Conservation (phyloP, 2,797 vertebrate genomes). For the Sus cebifrons region DNA sequence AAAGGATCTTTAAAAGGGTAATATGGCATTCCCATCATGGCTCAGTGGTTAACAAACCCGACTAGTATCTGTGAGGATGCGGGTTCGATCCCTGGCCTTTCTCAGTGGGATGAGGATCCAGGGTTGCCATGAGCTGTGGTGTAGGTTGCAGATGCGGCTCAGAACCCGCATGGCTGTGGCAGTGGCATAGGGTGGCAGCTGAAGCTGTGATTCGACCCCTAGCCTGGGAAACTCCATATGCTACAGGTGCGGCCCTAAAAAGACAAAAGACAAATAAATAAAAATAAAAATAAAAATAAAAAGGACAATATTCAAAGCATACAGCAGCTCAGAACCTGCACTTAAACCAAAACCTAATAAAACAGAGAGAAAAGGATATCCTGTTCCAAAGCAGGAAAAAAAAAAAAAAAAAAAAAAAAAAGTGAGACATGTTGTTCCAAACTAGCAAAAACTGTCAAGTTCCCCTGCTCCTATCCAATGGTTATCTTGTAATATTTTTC, state of each 20-base stretch:
- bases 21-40: neutral
- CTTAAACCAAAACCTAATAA: slow-evolving; percentile 54
- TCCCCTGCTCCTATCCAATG: slow-evolving; percentile 14
- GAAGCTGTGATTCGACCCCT: no score
- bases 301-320: slow-evolving; percentile 69
- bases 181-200: no score
- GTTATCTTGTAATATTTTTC: slow-evolving; percentile 57
- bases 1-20: slow-evolving; percentile 29
- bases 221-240: no score
- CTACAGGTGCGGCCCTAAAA: no score
- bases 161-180: no score
- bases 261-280: no score
- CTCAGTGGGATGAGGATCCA: no score
- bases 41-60: no score
- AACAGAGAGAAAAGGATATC: slow-evolving; percentile 11
- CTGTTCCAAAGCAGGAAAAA: neutral
- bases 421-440: slow-evolving; percentile 42
- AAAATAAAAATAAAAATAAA: neutral
- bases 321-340: neutral
- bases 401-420: neutral
- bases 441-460: slow-evolving; percentile 49
- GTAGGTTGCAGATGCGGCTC: no score
- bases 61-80: no score
- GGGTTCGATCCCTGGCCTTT: no score
- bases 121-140: no score